phyloP scores from a whole-genome alignment of 2,888 invertebrate genomes.

The Chrysodeixis includens region DNA sequence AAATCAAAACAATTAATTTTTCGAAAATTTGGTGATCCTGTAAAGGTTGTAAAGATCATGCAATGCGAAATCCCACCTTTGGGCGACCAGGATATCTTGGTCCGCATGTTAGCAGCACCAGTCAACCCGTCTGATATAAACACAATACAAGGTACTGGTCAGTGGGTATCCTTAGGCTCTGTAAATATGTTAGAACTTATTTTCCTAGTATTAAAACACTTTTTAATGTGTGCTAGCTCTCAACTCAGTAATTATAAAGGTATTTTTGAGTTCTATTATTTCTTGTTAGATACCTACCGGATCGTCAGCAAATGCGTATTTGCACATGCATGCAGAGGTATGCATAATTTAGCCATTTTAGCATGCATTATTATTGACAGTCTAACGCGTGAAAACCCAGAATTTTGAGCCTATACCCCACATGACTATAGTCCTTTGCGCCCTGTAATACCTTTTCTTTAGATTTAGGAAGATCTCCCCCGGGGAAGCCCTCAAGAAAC shows the following conservation, averaged over 20 bases:
- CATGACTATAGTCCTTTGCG: too few relatives aligned
- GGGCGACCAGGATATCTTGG: conserved; percentile 91
- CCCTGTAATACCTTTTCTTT: too few relatives aligned
- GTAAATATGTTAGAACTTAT: conserved; percentile 14
- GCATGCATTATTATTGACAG: too few relatives aligned
- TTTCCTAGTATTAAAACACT: conserved; percentile 24
- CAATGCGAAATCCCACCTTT: conserved; percentile 87
- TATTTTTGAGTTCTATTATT: conserved; percentile 41
- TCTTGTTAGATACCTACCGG: too few relatives aligned
- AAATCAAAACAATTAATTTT: conserved; percentile 91
- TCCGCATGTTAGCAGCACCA: conserved; percentile 96
- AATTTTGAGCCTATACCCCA: too few relatives aligned
- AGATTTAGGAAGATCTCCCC: too few relatives aligned
- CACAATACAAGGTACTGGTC: conserved; percentile 91
- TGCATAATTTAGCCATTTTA: too few relatives aligned
- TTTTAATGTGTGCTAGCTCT: conserved; percentile 3
- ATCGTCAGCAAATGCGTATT: too few relatives aligned
- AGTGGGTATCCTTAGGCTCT: too few relatives aligned
- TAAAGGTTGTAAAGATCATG: conserved; percentile 92
- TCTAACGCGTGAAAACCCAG: too few relatives aligned
- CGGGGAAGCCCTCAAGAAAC: too few relatives aligned
- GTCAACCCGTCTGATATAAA: conserved; percentile 99
- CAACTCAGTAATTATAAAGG: conserved; percentile 33
- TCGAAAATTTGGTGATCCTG: conserved; percentile 94
- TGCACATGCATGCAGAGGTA: too few relatives aligned